phyloP scores from a whole-genome alignment of 2,797 vertebrate species.

The Danio albolineatus region DNA sequence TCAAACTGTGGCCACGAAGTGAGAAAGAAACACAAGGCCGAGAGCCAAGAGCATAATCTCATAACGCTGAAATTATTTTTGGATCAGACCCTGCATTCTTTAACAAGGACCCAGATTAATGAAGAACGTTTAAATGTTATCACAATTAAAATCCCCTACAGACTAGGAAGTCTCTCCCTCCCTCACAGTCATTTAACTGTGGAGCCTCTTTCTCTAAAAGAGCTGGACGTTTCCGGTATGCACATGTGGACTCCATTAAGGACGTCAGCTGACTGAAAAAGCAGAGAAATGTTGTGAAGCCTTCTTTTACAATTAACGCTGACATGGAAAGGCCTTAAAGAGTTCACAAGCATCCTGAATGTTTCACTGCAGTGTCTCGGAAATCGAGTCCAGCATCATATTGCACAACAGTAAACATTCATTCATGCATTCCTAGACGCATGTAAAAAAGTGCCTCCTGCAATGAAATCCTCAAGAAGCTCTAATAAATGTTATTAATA shows the following conservation, averaged over 20 bases:
- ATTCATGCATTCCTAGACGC: conserved; percentile 56
- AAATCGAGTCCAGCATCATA: conserved; percentile 31
- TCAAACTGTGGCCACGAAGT: conserved; percentile 34
- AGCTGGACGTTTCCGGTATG: conserved; percentile 74
- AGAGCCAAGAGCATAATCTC: conserved; percentile 10
- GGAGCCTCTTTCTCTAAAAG: conserved; percentile 55
- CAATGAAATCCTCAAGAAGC: not conserved
- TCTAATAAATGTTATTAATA: not conserved
- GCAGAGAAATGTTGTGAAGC: conserved; percentile 63
- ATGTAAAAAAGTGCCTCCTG: not conserved
- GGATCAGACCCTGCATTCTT: conserved; percentile 42
- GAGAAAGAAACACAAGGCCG: not conserved
- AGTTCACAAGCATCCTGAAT: conserved; percentile 41
- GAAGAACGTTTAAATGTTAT: conserved; percentile 26
- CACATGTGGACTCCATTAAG: conserved; percentile 81
- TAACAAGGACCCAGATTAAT: conserved; percentile 36
- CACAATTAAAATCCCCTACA: conserved; percentile 50
- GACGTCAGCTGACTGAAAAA: conserved; percentile 67
- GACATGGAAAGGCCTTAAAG: conserved; percentile 52
- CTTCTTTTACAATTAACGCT: conserved; percentile 15
- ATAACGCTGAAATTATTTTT: conserved; percentile 59
- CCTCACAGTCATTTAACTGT: conserved; percentile 15
- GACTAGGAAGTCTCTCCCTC: conserved; percentile 63
- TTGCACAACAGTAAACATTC: not conserved
- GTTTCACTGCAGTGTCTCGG: conserved; percentile 17